Evolutionary conservation across 2,113 vertebrate genomes (phyloP).

Genomic region (Grus americana): DNA sequence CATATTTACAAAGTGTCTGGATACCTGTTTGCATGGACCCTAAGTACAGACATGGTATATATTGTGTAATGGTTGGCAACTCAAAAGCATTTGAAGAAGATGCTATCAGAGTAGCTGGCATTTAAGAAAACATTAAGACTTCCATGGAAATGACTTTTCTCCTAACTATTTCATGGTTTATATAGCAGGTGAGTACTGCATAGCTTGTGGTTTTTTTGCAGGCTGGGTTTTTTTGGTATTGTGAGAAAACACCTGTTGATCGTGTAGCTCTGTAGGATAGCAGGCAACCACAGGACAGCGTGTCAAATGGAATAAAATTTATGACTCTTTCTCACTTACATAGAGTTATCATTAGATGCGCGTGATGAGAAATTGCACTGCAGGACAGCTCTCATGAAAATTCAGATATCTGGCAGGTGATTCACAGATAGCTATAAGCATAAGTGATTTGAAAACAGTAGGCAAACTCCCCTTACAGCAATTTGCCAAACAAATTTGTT

Average conservation of each 20-base stretch:
- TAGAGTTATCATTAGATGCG: background rate
- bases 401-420: slow-evolving; percentile 12
- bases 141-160: background rate
- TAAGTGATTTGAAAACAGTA: slow-evolving; percentile 42
- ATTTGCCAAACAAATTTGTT: background rate
- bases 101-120: background rate
- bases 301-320: background rate
- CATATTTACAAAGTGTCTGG: background rate
- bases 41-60: background rate
- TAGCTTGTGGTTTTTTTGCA: accelerated
- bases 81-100: background rate
- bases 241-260: background rate
- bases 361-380: background rate
- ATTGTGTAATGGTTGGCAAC: background rate
- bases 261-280: background rate
- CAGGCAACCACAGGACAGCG: background rate
- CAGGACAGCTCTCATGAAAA: slow-evolving; percentile 19
- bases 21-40: background rate
- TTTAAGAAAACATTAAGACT: background rate
- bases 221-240: background rate
- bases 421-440: slow-evolving; percentile 14
- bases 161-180: background rate
- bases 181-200: background rate
- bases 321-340: background rate
- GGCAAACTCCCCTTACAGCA: background rate